Conservation (phyloP, 2,888 invertebrate genomes). For the Phyllotreta striolata region DNA sequence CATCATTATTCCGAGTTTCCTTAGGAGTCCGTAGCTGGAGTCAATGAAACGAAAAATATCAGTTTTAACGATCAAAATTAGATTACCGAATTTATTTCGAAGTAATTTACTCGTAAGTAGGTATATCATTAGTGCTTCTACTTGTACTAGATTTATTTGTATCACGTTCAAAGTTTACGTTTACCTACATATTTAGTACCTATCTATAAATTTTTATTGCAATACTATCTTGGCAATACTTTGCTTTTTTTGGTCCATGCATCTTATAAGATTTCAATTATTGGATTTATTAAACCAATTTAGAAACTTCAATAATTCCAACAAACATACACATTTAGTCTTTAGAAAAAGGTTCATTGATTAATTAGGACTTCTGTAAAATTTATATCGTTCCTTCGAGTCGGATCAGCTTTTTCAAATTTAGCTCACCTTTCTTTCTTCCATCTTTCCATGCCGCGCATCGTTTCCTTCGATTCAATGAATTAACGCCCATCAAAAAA, state of each 20-base stretch:
- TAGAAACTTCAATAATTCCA: too few species aligned
- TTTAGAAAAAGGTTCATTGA: background rate
- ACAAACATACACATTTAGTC: too few species aligned
- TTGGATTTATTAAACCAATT: too few species aligned
- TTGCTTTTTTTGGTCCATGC: too few species aligned
- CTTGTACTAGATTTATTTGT: too few species aligned
- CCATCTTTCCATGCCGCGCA: slow-evolving; percentile 26
- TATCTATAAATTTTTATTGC: too few species aligned
- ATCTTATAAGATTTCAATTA: too few species aligned
- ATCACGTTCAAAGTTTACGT: too few species aligned
- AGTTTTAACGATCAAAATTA: background rate
- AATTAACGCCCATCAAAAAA: slow-evolving; percentile 49
- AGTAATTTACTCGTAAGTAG: too few species aligned
- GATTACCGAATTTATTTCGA: background rate
- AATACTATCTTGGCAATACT: too few species aligned
- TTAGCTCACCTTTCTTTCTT: slow-evolving; percentile 34
- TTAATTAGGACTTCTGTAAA: slow-evolving; percentile 47
- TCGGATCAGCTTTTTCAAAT: slow-evolving; percentile 39
- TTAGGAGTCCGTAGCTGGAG: slow-evolving; percentile 4
- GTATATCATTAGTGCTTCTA: too few species aligned
- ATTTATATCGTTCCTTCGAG: slow-evolving; percentile 50
- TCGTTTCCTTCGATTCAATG: slow-evolving; percentile 37
- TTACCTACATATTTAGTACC: too few species aligned
- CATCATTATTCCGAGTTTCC: slow-evolving; percentile 10
- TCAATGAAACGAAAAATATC: background rate